Evolutionary conservation across 2,113 vertebrate species (phyloP).

Genomic region (Mustela lutreola): DNA sequence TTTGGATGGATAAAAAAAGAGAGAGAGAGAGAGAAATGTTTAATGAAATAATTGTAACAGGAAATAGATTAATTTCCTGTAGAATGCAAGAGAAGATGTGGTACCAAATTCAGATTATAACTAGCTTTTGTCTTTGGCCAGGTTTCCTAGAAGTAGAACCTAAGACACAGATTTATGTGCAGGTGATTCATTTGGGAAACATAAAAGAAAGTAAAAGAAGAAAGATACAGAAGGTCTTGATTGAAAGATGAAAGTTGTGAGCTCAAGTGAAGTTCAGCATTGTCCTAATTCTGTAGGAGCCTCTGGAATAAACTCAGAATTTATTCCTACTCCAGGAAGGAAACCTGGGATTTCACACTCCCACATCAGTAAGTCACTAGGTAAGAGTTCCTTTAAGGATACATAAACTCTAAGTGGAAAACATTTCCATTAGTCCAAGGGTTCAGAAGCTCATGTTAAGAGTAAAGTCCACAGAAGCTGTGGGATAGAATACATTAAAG

Average conservation of each 20-base stretch:
- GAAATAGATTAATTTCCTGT: background rate
- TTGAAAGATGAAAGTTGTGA: background rate
- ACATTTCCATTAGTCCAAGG: background rate
- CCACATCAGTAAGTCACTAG: too few species aligned
- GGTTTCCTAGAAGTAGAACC: background rate
- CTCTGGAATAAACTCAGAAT: background rate
- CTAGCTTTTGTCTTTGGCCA: background rate
- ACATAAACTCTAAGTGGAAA: background rate
- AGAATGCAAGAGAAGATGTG: accelerated
- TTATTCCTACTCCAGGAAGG: background rate
- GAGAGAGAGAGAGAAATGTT: background rate
- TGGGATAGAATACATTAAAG: accelerated
- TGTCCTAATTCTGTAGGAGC: background rate
- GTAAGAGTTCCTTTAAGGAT: background rate
- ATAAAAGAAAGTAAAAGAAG: background rate
- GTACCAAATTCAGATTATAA: background rate
- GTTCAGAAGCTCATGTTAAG: background rate
- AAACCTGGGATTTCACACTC: background rate
- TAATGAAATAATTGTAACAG: background rate
- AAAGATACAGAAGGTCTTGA: background rate
- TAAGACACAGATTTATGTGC: background rate
- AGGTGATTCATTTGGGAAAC: background rate
- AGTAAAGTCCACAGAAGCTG: background rate
- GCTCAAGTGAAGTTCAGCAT: background rate
- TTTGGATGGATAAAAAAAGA: background rate